Percentiles rank a stretch among this genome's conserved stretches.
These are phyloP conservation scores for Phacellophora camtschatica DNA, from an alignment of 30 jellyfish, hydroid and myxozoan genomes.

Conservation along the genomic window DNA sequence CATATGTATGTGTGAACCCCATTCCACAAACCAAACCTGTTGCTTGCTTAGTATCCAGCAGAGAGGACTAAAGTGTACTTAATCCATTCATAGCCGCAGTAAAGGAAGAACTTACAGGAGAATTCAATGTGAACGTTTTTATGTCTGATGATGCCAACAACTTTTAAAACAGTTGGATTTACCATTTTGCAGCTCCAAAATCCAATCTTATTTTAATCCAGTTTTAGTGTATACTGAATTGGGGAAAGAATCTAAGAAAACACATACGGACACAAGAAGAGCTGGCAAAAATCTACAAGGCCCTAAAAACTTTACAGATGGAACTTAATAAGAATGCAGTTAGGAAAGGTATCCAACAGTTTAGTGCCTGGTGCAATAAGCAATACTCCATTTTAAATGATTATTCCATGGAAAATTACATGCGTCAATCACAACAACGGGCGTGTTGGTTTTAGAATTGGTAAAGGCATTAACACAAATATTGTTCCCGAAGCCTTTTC, in stretches of 20 bases:
- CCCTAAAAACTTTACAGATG: neutral
- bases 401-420: neutral
- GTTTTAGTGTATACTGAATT: no score
- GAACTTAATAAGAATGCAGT: neutral
- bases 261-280: neutral
- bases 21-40: slow-evolving; percentile 39
- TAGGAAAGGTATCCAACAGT: neutral
- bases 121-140: no score
- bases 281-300: neutral
- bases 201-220: no score
- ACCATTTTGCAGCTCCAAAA: no score
- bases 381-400: neutral
- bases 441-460: neutral
- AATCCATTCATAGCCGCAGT: neutral
- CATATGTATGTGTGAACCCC: slow-evolving; percentile 39
- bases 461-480: neutral
- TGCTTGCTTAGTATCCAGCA: neutral
- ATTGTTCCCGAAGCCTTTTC: neutral
- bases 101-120: no score
- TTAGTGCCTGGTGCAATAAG: neutral
- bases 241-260: neutral
- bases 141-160: no score
- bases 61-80: neutral
- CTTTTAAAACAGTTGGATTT: no score
- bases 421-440: neutral